These are phyloP conservation scores for Accipiter cooperii DNA, from an alignment of 2,113 vertebrate species.

Conservation along the genomic window DNA sequence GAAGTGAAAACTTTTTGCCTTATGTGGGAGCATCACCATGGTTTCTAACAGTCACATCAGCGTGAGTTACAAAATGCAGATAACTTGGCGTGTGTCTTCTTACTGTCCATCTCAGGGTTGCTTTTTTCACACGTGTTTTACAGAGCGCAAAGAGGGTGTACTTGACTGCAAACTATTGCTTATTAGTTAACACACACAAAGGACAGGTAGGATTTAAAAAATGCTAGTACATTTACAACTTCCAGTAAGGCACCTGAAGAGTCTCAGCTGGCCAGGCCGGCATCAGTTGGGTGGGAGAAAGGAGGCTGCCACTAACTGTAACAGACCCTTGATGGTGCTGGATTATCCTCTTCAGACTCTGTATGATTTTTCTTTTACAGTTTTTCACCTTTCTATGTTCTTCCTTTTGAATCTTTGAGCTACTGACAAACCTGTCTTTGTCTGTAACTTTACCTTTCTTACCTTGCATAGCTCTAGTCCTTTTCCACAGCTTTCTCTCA, in stretches of 20 bases:
- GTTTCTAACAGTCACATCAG: neutral
- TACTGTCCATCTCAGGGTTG: neutral
- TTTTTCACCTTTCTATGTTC: neutral
- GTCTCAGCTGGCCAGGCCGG: neutral
- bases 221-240: neutral
- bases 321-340: neutral
- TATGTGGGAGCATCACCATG: neutral
- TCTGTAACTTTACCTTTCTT: neutral
- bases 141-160: neutral
- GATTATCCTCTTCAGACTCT: neutral
- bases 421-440: neutral
- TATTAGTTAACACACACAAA: neutral
- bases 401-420: neutral
- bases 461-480: neutral
- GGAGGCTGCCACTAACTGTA: neutral
- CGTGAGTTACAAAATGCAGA: neutral
- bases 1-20: neutral
- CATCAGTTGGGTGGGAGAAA: neutral
- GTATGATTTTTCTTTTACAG: neutral
- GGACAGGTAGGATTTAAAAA: neutral
- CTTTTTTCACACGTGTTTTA: rapidly evolving
- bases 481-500: neutral
- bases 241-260: neutral
- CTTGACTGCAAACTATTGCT: neutral
- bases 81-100: neutral